Conservation (phyloP, 2,888 invertebrate genomes). For the Lithodes maja region DNA sequence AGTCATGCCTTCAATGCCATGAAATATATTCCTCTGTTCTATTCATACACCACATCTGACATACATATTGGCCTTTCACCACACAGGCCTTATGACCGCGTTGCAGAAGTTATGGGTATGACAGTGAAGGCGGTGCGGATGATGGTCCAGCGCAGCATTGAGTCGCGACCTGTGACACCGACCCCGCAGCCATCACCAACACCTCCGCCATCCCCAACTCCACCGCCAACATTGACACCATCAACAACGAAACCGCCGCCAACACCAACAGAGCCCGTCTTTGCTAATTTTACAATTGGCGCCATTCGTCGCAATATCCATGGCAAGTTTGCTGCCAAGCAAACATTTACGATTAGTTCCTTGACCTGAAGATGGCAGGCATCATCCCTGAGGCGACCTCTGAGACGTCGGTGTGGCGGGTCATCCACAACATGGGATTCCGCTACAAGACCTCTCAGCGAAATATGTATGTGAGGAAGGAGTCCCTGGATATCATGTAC, state of each 20-base stretch:
- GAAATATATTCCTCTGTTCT: not conserved
- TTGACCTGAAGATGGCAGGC: not conserved
- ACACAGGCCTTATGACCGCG: not conserved
- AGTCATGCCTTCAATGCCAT: not conserved
- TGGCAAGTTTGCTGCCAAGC: constrained; percentile 4
- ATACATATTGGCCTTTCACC: not conserved
- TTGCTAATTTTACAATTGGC: not conserved
- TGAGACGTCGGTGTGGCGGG: not conserved
- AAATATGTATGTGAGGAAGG: not conserved
- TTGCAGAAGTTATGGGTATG: not conserved
- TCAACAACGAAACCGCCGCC: not conserved
- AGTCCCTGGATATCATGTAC: constrained; percentile 8
- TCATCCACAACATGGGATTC: constrained; percentile 9
- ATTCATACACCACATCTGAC: not conserved
- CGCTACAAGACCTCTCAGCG: constrained; percentile 15
- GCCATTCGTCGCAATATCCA: not conserved
- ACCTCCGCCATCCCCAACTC: not conserved
- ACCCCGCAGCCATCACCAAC: not conserved
- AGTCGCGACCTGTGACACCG: not conserved
- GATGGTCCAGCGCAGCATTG: not conserved
- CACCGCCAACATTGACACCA: not conserved
- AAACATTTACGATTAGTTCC: not conserved
- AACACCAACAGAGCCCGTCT: not conserved
- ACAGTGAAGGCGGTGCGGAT: not conserved
- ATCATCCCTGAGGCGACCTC: not conserved